Evolutionary conservation across 2,888 invertebrate species (phyloP).

Genomic region (Drosophila putrida): DNA sequence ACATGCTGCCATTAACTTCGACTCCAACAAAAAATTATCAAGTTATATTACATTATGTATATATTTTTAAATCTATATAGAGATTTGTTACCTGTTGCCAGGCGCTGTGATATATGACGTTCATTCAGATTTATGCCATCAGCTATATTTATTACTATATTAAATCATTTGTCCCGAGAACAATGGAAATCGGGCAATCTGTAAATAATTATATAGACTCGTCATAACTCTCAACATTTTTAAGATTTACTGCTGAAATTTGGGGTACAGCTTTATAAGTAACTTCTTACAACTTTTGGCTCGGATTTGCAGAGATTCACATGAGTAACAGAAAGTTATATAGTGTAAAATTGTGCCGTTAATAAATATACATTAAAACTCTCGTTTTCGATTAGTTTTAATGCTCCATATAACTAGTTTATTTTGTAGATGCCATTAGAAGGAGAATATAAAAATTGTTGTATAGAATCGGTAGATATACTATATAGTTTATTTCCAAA

Average conservation of each 20-base stretch:
- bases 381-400: too few species aligned
- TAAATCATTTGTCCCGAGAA: slow-evolving; percentile 7
- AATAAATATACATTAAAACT: too few species aligned
- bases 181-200: background rate
- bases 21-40: slow-evolving; percentile 12
- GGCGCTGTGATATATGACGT: background rate
- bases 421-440: background rate
- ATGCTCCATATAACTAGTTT: background rate
- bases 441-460: background rate
- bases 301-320: too few species aligned
- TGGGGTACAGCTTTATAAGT: background rate
- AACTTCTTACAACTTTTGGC: too few species aligned
- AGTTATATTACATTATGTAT: slow-evolving; percentile 8
- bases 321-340: too few species aligned
- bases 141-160: background rate
- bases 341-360: too few species aligned
- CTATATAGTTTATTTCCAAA: background rate
- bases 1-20: background rate
- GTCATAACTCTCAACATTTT: background rate
- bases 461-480: background rate
- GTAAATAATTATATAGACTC: background rate
- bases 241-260: background rate
- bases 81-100: slow-evolving; percentile 1
- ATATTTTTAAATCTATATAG: background rate
- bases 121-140: background rate